Evolutionary conservation across 1,140 invertebrate genomes (phyloP).

Genomic region (Bombus pascuorum): DNA sequence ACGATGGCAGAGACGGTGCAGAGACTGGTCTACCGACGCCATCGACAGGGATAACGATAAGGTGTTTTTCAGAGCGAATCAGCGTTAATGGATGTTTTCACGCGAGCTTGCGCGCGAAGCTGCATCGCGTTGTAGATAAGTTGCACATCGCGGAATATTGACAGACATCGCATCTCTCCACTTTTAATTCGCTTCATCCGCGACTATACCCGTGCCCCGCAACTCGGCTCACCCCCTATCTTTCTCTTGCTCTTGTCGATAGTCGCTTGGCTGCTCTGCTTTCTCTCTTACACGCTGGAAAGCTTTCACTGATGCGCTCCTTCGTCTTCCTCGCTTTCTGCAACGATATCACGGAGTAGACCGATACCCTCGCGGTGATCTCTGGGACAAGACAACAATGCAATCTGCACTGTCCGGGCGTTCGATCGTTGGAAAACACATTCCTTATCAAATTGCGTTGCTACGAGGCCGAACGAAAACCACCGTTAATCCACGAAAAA

Average conservation of each 20-base stretch:
- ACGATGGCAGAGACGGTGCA: constrained; percentile 38
- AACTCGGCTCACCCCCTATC: neutral
- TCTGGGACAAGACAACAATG: constrained; percentile 83
- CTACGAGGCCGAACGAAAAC: constrained; percentile 32
- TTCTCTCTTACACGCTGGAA: constrained; percentile 43
- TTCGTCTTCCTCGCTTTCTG: constrained; percentile 59
- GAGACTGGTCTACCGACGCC: constrained; percentile 9
- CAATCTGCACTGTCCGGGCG: constrained; percentile 74
- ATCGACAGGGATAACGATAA: constrained; percentile 73
- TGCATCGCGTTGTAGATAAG: constrained; percentile 58
- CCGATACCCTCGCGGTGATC: constrained; percentile 81
- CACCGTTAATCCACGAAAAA: neutral
- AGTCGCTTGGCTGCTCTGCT: neutral
- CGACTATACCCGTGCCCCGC: neutral
- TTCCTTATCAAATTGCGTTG: constrained; percentile 36
- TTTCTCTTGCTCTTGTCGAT: neutral
- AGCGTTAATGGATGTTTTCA: constrained; percentile 73
- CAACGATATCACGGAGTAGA: constrained; percentile 72
- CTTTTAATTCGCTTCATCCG: constrained; percentile 29
- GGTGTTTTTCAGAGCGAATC: constrained; percentile 73
- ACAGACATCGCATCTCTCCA: constrained; percentile 69
- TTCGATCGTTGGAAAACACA: constrained; percentile 71
- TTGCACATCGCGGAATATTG: constrained; percentile 63
- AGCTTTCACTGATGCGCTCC: constrained; percentile 61
- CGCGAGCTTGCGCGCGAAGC: constrained; percentile 47